Evolutionary conservation across 2,888 invertebrate genomes (phyloP).

Genomic region (Amaurobius ferox): DNA sequence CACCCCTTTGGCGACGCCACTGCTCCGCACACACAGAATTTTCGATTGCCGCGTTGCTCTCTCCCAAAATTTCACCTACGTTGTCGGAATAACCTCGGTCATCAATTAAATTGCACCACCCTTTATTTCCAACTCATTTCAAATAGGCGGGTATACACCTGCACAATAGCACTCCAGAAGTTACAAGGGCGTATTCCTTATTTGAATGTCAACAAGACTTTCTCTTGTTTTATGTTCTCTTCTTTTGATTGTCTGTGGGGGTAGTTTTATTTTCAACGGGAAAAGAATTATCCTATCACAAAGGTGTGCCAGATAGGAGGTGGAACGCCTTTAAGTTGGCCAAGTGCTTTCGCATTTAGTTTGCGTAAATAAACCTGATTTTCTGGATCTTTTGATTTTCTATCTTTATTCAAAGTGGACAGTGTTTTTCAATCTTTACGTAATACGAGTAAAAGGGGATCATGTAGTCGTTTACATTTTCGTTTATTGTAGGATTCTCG

Average conservation of each 20-base stretch:
- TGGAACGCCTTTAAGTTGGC: background rate
- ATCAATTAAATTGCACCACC: too few species aligned
- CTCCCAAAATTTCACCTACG: background rate
- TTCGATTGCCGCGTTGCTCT: too few species aligned
- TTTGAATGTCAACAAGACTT: slow-evolving; percentile 6
- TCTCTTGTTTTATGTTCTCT: background rate
- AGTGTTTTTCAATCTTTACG: too few species aligned
- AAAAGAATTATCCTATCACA: background rate
- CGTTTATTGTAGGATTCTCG: too few species aligned
- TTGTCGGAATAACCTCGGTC: background rate
- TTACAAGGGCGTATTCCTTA: background rate
- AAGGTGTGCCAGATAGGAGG: background rate
- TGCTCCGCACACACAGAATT: too few species aligned
- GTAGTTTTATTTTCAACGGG: slow-evolving; percentile 1
- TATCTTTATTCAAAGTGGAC: too few species aligned
- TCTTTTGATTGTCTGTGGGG: background rate
- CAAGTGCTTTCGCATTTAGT: background rate
- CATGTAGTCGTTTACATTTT: too few species aligned
- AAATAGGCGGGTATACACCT: background rate
- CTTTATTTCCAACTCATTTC: background rate
- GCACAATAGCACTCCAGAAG: background rate
- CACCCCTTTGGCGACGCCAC: too few species aligned
- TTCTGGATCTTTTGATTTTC: background rate
- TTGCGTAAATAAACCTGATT: background rate
- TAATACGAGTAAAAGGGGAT: too few species aligned